A percentile compares a stretch with the other conserved stretches of the same genome.
phyloP scores from a whole-genome alignment of 2,888 invertebrate species.

The Hartigia nigra region DNA sequence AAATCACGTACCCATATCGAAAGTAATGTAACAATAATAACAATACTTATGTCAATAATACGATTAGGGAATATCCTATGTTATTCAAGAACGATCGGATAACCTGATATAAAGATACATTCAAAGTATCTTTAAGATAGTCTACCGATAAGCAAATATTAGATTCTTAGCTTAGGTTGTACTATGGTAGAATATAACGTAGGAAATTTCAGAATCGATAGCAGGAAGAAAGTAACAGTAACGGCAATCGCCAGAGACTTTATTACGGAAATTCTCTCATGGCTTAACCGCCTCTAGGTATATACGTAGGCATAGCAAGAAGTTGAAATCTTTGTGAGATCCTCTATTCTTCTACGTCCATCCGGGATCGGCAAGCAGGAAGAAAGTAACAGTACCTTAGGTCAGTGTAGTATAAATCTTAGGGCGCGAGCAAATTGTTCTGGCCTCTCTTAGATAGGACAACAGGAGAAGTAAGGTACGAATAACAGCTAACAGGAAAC shows the following conservation, averaged over 20 bases:
- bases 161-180: not conserved
- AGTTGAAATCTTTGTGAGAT: not conserved
- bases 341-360: not conserved
- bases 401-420: conserved; percentile 52
- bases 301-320: not conserved
- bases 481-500: conserved; percentile 60
- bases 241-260: not conserved
- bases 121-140: not conserved
- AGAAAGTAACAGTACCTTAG: conserved; percentile 18
- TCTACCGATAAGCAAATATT: not conserved
- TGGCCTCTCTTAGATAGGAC: conserved; percentile 45
- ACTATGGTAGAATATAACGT: not conserved
- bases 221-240: conserved; percentile 56
- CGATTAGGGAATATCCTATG: not conserved
- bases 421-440: conserved; percentile 59
- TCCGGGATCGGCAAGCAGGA: conserved; percentile 15
- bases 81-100: not conserved
- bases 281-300: not conserved
- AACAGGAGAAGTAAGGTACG: conserved; percentile 40
- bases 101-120: not conserved
- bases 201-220: conserved; percentile 23
- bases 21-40: not conserved
- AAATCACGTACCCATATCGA: too few species aligned
- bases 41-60: not conserved
- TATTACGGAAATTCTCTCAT: not conserved